Conservation (phyloP, 2,113 vertebrate genomes). For the Sinocyclocheilus rhinocerous region DNA sequence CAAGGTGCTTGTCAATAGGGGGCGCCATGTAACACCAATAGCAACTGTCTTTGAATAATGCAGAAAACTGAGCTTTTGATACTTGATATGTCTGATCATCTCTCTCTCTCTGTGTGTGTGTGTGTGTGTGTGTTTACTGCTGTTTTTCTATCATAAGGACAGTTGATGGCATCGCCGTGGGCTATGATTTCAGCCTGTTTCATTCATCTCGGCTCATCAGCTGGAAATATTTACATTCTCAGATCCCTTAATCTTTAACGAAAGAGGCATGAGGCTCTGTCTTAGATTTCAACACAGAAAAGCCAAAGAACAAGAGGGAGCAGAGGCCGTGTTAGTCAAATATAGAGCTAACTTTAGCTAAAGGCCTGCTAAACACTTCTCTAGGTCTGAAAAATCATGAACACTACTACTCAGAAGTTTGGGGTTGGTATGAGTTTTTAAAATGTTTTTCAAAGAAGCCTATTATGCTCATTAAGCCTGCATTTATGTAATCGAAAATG, state of each 20-base stretch:
- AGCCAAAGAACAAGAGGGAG: not conserved
- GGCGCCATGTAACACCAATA: slow-evolving; percentile 47
- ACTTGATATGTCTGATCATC: not conserved
- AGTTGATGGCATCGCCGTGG: not conserved
- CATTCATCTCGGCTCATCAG: not conserved
- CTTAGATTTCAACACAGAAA: slow-evolving; percentile 11
- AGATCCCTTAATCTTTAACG: not conserved
- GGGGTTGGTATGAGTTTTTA: too few species aligned
- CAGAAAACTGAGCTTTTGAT: not conserved
- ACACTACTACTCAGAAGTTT: not conserved
- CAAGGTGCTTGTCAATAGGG: slow-evolving; percentile 45
- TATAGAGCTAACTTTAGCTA: not conserved
- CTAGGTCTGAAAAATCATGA: too few species aligned
- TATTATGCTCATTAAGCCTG: not conserved
- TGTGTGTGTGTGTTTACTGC: not conserved
- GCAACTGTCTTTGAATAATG: not conserved
- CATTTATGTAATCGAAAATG: not conserved
- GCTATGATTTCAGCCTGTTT: slow-evolving; percentile 11
- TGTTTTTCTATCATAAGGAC: not conserved
- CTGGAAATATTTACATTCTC: slow-evolving; percentile 16
- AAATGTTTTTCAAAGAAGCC: not conserved
- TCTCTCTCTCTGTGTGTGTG: not conserved
- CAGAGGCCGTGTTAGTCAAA: not conserved
- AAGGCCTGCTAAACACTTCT: not conserved
- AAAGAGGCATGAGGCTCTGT: slow-evolving; percentile 24